Evolutionary conservation across 2,797 vertebrate species (phyloP).

Genomic region (Emydoidea blandingii): DNA sequence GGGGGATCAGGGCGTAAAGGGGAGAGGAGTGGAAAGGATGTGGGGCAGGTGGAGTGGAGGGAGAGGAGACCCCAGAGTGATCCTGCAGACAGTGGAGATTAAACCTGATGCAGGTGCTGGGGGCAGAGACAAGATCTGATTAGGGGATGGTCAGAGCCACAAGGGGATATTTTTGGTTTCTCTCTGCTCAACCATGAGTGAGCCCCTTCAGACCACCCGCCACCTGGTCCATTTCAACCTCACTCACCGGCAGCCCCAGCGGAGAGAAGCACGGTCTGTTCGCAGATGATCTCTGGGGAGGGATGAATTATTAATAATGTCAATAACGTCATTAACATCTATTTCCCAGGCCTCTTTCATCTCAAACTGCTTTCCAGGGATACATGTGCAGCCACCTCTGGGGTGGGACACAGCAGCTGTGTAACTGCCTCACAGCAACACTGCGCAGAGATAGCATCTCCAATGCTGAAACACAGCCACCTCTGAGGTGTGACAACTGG

Average conservation of each 20-base stretch:
- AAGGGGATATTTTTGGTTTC: not conserved
- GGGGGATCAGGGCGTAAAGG: not conserved
- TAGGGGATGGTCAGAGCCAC: not conserved
- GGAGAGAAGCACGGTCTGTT: not conserved
- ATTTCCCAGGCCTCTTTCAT: not conserved
- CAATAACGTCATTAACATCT: not conserved
- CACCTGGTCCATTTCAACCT: not conserved
- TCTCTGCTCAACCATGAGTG: not conserved
- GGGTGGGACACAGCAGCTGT: not conserved
- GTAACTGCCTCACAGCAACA: not conserved
- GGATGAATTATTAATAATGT: not conserved
- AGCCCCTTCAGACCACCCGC: not conserved
- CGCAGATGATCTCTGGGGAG: not conserved
- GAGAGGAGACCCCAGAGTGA: too few species aligned
- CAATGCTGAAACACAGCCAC: not conserved
- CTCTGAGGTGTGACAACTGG: not conserved
- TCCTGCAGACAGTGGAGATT: not conserved
- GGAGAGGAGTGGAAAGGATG: not conserved
- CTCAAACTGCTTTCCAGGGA: not conserved
- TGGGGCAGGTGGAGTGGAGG: not conserved
- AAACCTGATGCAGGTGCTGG: not conserved
- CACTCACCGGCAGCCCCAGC: not conserved
- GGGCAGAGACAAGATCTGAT: too few species aligned
- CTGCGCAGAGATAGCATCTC: too few species aligned
- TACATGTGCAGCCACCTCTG: not conserved